Percentiles rank a stretch among this genome's conserved stretches.
Evolutionary conservation across 2,888 invertebrate genomes (phyloP).

Genomic region (Parasteatoda lunata): DNA sequence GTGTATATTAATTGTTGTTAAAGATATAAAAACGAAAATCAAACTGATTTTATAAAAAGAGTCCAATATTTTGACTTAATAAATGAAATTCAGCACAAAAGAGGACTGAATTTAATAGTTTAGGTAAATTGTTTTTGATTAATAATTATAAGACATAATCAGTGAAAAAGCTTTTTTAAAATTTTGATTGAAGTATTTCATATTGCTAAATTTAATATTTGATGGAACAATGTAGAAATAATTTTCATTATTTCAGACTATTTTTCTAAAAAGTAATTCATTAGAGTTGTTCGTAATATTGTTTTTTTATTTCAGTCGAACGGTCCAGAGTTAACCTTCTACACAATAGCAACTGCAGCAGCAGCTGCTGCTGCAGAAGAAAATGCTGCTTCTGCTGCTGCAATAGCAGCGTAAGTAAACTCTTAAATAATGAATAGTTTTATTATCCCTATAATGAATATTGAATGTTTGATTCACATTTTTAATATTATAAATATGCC

Average conservation of each 20-base stretch:
- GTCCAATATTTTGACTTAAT: too few species aligned
- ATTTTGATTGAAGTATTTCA: not conserved
- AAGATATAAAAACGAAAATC: too few species aligned
- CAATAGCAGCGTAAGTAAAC: constrained; percentile 35
- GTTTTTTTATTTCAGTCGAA: constrained; percentile 39
- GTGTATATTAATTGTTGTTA: too few species aligned
- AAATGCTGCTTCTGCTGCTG: constrained; percentile 12
- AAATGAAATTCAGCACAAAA: too few species aligned
- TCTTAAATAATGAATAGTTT: not conserved
- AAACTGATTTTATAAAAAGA: too few species aligned
- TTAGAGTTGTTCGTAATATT: not conserved
- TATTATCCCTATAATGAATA: not conserved
- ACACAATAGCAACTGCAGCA: constrained; percentile 45
- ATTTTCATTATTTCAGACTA: too few species aligned
- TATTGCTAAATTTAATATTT: not conserved
- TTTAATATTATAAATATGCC: not conserved
- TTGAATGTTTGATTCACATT: not conserved
- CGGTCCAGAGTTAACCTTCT: constrained; percentile 60
- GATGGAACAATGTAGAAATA: too few species aligned
- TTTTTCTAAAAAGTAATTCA: too few species aligned
- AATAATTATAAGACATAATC: not conserved
- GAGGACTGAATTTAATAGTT: not conserved
- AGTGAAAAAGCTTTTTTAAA: not conserved
- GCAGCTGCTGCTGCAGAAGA: constrained; percentile 24
- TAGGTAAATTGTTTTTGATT: not conserved